Evolutionary conservation across 2,888 invertebrate species (phyloP).

Genomic region (Phengaris alcon): DNA sequence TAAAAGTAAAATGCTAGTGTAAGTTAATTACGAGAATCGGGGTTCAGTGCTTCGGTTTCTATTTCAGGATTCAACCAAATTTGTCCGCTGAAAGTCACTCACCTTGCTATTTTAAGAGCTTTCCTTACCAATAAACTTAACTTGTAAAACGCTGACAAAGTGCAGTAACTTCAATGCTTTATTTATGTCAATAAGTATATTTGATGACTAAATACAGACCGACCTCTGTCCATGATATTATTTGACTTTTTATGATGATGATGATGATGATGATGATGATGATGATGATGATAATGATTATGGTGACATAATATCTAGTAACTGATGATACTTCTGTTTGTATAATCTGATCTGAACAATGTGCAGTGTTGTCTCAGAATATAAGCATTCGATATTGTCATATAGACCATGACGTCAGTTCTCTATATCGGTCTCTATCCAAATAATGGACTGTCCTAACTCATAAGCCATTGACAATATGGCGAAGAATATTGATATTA

Average conservation of each 20-base stretch:
- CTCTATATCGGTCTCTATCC: slow-evolving; percentile 8
- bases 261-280: no score
- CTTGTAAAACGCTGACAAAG: background rate
- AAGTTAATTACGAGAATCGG: no score
- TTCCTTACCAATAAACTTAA: background rate
- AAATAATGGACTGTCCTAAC: slow-evolving; percentile 15
- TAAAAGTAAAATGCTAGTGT: no score
- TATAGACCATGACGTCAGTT: background rate
- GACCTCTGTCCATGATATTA: no score
- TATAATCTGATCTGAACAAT: slow-evolving; percentile 3
- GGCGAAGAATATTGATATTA: background rate
- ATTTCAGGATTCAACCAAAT: slow-evolving; percentile 18
- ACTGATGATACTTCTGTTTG: background rate
- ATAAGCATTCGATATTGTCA: slow-evolving; percentile 1
- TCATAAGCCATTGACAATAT: slow-evolving; percentile 21
- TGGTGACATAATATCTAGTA: background rate
- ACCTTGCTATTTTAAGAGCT: slow-evolving; percentile 20
- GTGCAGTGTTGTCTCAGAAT: background rate
- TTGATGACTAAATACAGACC: no score
- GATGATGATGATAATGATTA: no score
- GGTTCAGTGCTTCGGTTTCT: background rate
- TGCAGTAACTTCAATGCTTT: no score
- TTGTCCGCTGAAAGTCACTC: slow-evolving; percentile 20
- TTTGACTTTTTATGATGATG: no score
- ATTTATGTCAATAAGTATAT: no score